Percentiles rank a stretch among this genome's conserved stretches.
Evolutionary conservation across 2,888 invertebrate species (phyloP).

Genomic region (Pollenia angustigena): DNA sequence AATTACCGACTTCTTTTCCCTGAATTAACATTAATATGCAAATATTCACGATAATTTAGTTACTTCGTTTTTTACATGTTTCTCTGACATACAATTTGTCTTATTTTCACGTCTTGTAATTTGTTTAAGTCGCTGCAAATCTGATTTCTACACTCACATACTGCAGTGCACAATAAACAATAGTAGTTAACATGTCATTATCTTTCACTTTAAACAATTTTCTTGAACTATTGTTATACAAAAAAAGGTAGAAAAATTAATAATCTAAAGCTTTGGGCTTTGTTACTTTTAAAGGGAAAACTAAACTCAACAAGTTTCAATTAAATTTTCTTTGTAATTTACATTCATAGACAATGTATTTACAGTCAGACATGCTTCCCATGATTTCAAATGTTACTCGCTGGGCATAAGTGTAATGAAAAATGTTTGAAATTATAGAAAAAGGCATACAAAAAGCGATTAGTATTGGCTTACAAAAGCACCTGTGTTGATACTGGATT

Average conservation of each 20-base stretch:
- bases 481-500: too few species aligned
- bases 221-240: constrained; percentile 33
- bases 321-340: constrained; percentile 45
- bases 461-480: too few species aligned
- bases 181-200: constrained; percentile 65
- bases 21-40: constrained; percentile 49
- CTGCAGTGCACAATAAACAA: not conserved
- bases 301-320: constrained; percentile 44
- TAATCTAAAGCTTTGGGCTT: constrained; percentile 58
- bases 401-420: not conserved
- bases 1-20: constrained; percentile 29
- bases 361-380: not conserved
- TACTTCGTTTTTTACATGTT: constrained; percentile 4
- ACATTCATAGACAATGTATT: not conserved
- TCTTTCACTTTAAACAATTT: constrained; percentile 69
- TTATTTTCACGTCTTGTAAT: constrained; percentile 46
- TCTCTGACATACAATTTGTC: constrained; percentile 2
- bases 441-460: constrained; percentile 4
- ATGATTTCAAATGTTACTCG: not conserved
- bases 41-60: constrained; percentile 30
- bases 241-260: constrained; percentile 48
- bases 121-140: constrained; percentile 8
- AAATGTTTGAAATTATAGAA: not conserved
- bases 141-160: not conserved
- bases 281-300: constrained; percentile 52